phyloP scores from a whole-genome alignment of 2,113 vertebrate species.

The Meriones unguiculatus region DNA sequence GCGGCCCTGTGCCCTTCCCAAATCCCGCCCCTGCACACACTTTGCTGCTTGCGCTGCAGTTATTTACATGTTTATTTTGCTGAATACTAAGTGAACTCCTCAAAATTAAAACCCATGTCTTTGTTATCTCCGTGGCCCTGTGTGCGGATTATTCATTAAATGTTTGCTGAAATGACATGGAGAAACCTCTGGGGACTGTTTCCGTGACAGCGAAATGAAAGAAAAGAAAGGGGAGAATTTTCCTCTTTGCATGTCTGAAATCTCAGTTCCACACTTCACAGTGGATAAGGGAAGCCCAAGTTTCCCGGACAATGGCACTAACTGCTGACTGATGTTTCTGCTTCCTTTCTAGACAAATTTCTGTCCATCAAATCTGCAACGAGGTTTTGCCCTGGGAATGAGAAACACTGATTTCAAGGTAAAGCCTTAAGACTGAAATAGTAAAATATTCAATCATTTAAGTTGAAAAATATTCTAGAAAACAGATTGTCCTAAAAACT shows the following conservation, averaged over 20 bases:
- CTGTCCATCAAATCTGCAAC: slow-evolving; percentile 7
- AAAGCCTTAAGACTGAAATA: not conserved
- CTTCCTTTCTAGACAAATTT: not conserved
- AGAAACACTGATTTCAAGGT: slow-evolving; percentile 42
- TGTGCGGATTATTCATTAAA: slow-evolving; percentile 38
- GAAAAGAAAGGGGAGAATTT: slow-evolving; percentile 47
- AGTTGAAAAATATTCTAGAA: not conserved
- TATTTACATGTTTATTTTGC: not conserved
- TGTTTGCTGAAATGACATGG: slow-evolving; percentile 46
- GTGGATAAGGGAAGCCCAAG: not conserved
- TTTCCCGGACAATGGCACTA: not conserved
- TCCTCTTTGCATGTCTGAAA: slow-evolving; percentile 57
- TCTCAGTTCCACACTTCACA: slow-evolving; percentile 30
- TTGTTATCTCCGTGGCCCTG: not conserved
- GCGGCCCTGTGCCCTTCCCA: not conserved
- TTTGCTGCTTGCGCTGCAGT: not conserved
- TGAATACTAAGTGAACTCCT: not conserved
- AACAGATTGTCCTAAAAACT: no score
- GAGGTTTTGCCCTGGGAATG: not conserved
- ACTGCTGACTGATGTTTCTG: not conserved
- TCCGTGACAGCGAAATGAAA: slow-evolving; percentile 5
- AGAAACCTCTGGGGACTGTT: slow-evolving; percentile 44
- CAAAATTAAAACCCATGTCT: slow-evolving; percentile 32
- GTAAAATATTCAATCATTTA: slow-evolving; percentile 8
- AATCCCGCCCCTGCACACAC: not conserved